phyloP scores from a whole-genome alignment of 2,113 vertebrate species.

The Myotis davidii region DNA sequence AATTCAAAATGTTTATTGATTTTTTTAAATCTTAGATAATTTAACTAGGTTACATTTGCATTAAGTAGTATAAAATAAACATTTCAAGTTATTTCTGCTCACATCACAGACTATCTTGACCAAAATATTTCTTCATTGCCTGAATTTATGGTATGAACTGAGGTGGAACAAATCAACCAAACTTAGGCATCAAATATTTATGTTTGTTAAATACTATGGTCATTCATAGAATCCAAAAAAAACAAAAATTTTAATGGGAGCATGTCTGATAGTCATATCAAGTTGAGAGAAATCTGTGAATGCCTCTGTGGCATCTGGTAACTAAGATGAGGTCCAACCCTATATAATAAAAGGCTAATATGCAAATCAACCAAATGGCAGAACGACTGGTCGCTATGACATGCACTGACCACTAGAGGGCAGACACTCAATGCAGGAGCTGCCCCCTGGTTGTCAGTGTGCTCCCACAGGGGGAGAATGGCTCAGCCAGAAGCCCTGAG shows the following conservation, averaged over 20 bases:
- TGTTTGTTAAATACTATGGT: conserved; percentile 78
- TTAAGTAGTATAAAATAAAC: conserved; percentile 57
- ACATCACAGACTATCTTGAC: conserved; percentile 73
- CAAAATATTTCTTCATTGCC: conserved; percentile 76
- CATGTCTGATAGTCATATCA: conserved; percentile 53
- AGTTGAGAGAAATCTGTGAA: neutral
- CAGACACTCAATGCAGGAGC: too few species aligned
- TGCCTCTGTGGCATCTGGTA: neutral
- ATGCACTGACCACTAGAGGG: too few species aligned
- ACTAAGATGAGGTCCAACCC: neutral
- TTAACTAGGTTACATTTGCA: conserved; percentile 58
- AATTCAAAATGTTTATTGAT: conserved; percentile 56
- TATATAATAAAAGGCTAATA: neutral
- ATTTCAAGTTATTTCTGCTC: conserved; percentile 66
- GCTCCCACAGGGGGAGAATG: too few species aligned
- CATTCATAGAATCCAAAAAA: conserved; percentile 79
- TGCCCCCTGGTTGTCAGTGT: too few species aligned
- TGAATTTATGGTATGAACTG: conserved; percentile 74
- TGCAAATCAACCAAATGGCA: too few species aligned
- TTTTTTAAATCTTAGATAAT: conserved; percentile 63
- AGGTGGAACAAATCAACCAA: conserved; percentile 79
- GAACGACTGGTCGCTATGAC: too few species aligned
- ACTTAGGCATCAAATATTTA: conserved; percentile 83
- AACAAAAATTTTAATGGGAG: conserved; percentile 52
- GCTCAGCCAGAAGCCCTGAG: too few species aligned